These are phyloP conservation scores for Gavialis gangeticus DNA, from an alignment of 2,113 vertebrate species.

Conservation along the genomic window DNA sequence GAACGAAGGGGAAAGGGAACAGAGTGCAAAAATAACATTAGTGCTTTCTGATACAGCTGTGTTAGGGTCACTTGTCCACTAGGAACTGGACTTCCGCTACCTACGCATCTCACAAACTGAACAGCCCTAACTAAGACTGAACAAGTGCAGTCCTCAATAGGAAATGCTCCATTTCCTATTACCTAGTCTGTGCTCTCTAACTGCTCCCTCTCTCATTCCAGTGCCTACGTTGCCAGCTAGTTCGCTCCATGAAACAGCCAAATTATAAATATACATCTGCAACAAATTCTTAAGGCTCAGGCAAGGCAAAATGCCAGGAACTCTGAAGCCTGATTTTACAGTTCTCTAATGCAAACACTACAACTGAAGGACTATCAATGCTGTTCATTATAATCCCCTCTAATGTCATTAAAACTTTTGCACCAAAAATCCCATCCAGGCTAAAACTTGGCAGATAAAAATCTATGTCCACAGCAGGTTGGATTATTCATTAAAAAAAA, in stretches of 20 bases:
- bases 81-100: fast-evolving
- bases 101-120: neutral
- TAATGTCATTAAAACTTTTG: conserved; percentile 25
- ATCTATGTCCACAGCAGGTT: neutral
- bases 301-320: neutral
- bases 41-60: neutral
- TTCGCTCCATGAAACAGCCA: neutral
- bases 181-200: fast-evolving
- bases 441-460: conserved; percentile 8
- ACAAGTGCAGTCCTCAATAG: neutral
- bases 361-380: neutral
- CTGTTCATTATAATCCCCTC: neutral
- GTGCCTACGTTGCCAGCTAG: neutral
- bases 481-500: neutral
- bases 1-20: neutral
- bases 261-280: fast-evolving
- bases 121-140: neutral
- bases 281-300: fast-evolving
- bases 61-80: fast-evolving
- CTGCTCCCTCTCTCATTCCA: neutral
- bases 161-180: neutral
- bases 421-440: neutral
- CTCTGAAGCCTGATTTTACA: neutral
- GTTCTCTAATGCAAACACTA: neutral
- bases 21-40: neutral